Evolutionary conservation across 1,140 invertebrate species (phyloP), one percentile per base, ranked within the genome.

Genomic region (Zaprionus ornatus): DNA sequence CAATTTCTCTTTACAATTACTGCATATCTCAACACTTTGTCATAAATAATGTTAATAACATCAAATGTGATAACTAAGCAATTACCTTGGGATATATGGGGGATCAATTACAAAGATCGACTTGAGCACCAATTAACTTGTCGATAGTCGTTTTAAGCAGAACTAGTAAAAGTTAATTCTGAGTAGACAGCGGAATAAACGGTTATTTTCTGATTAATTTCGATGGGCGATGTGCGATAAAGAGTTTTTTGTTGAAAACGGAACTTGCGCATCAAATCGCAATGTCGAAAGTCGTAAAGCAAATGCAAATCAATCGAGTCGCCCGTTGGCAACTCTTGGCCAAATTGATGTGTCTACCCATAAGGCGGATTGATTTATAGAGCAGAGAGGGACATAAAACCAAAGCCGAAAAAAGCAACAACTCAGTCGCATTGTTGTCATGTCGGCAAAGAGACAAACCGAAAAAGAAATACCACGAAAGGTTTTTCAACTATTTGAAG

Each of bases 301-400:
- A 71, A 67, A 69, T 74, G 71, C 65, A 74, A 74, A 68, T 69
- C 56, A 61, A 68, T 74, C 61, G 50, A 69, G 55, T 17, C 61
- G 48, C 54, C 13, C 35, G 35, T 37, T 37, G 35, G 21, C 9
- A 50, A 68, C 42, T 50, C 35, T 56, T 37, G 23, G 17, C 23
- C 15, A 62, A 74, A 74, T 74, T 74, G 72, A 70, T 74, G 72
- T 74, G 72, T 74, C 66, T 69, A 57, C 66, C 57, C 25, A 50
- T 40, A 57, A 40, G 52, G 40, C 7, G 52, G 72, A 70, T 70
- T 74, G 72, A 74, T 74, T 74, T 74, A 74, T 74, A 50, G 72
- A 63, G 52, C 66, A 62, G 32, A 12, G 37, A 48, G 45, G 45
- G 19, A 50, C 35, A 62, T 61, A 42, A 55, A 42, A 37, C 12